Percentiles rank a stretch among this genome's conserved stretches.
These are phyloP conservation scores for Oncorhynchus mykiss DNA, from an alignment of 2,113 vertebrate genomes.

Conservation along the genomic window DNA sequence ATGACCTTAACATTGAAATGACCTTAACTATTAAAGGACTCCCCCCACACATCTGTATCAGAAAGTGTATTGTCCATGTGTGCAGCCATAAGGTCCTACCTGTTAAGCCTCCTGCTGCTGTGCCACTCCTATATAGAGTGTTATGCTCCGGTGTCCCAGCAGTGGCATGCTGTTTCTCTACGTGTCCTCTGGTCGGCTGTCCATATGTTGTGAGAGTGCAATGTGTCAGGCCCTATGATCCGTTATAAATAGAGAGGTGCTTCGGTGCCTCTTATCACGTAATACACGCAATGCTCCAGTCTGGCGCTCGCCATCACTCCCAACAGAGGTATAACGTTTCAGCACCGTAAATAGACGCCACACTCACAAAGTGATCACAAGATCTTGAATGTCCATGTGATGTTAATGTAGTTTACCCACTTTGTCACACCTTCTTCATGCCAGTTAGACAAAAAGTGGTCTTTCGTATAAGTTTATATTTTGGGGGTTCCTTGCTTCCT, in stretches of 20 bases:
- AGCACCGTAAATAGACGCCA: slow-evolving; percentile 62
- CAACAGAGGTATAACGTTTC: slow-evolving; percentile 66
- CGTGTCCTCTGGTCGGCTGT: slow-evolving; percentile 44
- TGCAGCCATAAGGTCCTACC: slow-evolving; percentile 53
- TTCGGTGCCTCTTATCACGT: slow-evolving; percentile 62
- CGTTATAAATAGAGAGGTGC: slow-evolving; percentile 73
- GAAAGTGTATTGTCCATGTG: background rate
- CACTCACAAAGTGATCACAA: slow-evolving; percentile 22
- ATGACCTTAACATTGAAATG: background rate
- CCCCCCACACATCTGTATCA: background rate
- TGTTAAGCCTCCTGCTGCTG: slow-evolving; percentile 42
- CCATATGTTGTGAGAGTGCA: slow-evolving; percentile 29
- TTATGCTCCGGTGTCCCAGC: slow-evolving; percentile 27
- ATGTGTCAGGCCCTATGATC: slow-evolving; percentile 58
- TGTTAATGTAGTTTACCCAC: slow-evolving; percentile 8
- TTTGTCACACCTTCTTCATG: background rate
- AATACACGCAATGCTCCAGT: slow-evolving; percentile 54
- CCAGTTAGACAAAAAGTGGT: background rate
- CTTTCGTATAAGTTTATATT: too few species aligned
- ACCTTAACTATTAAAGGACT: background rate
- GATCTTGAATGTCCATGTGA: slow-evolving; percentile 7
- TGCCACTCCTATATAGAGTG: slow-evolving; percentile 35
- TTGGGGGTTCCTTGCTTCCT: background rate
- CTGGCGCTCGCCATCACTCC: slow-evolving; percentile 23
- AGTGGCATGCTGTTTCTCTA: slow-evolving; percentile 27